phyloP scores from a whole-genome alignment of 2,797 vertebrate species.

The Myotis findleyi region DNA sequence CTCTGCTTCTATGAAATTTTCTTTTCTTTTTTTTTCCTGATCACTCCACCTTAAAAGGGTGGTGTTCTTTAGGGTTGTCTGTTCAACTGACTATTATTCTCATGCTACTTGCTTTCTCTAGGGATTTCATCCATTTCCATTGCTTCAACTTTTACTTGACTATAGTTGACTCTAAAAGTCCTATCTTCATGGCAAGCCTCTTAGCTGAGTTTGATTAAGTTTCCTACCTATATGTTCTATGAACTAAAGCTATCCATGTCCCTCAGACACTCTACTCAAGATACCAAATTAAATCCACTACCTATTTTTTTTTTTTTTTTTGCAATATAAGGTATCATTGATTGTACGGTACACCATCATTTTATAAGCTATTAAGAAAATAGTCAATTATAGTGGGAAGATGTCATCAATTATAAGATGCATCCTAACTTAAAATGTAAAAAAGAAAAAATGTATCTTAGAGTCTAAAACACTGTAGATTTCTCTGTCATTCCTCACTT shows the following conservation, averaged over 20 bases:
- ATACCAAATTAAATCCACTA: not conserved
- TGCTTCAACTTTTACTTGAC: conserved; percentile 21
- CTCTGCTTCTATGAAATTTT: not conserved
- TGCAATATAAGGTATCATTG: not conserved
- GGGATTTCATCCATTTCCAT: not conserved
- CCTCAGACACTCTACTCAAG: not conserved
- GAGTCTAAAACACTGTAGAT: not conserved
- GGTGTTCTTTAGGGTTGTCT: not conserved
- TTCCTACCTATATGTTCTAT: not conserved
- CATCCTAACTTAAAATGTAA: not conserved
- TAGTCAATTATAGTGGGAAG: not conserved
- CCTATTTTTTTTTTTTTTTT: not conserved
- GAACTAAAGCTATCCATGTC: not conserved
- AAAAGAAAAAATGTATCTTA: not conserved
- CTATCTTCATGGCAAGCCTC: not conserved
- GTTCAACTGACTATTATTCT: not conserved
- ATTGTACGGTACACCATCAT: not conserved
- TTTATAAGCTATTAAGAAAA: conserved; percentile 20
- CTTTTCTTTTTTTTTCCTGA: not conserved
- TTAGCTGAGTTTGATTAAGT: not conserved
- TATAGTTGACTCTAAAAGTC: not conserved
- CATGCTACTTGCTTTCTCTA: not conserved
- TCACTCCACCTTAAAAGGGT: not conserved
- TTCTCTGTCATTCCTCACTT: not conserved
- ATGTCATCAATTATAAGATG: not conserved